These are phyloP conservation scores for Rhamphomyia laevipes DNA, from an alignment of 2,888 invertebrate species.

Conservation along the genomic window DNA sequence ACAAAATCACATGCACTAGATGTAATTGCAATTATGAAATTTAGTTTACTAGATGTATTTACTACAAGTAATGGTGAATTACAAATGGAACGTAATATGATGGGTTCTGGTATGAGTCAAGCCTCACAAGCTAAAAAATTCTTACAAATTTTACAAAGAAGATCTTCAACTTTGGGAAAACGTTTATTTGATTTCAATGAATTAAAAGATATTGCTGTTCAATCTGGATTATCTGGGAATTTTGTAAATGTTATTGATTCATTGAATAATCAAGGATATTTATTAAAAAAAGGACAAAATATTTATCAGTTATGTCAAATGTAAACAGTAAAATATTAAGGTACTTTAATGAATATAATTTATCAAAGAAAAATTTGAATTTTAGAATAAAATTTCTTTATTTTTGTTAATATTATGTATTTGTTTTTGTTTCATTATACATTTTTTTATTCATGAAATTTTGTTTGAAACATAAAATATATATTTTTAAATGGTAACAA, in stretches of 20 bases:
- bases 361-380: no score
- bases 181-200: conserved; percentile 65
- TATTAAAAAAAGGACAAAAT: conserved; percentile 68
- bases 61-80: conserved; percentile 48
- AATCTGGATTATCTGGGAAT: conserved; percentile 49
- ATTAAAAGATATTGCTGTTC: conserved; percentile 57
- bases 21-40: conserved; percentile 72
- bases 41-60: conserved; percentile 65
- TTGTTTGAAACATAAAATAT: no score
- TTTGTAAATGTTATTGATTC: conserved; percentile 60
- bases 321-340: no score
- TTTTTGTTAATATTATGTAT: no score
- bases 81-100: conserved; percentile 49
- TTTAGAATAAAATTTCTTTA: no score
- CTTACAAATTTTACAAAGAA: conserved; percentile 52
- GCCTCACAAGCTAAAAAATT: conserved; percentile 60
- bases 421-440: no score
- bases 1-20: conserved; percentile 71
- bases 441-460: no score
- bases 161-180: conserved; percentile 52
- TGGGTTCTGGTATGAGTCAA: conserved; percentile 58
- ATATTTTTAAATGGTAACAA: no score
- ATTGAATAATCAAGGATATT: conserved; percentile 73
- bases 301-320: conserved; percentile 47
- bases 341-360: no score